phyloP scores from a whole-genome alignment of 2,113 vertebrate species.

The Donacobius atricapilla region DNA sequence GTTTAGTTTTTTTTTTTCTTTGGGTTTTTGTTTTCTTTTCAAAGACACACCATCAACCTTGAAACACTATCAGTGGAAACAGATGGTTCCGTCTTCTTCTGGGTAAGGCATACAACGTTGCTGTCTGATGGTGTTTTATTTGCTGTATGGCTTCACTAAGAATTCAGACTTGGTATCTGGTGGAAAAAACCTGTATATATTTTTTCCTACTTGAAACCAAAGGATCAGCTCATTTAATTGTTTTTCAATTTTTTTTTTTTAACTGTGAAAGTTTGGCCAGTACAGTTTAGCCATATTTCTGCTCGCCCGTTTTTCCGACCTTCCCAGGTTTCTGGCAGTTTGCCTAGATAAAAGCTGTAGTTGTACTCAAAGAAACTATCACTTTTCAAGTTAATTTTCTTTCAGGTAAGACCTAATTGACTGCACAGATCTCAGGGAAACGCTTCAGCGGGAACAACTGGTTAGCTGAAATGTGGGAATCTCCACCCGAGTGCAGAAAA shows the following conservation, averaged over 20 bases:
- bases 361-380: not conserved
- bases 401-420: not conserved
- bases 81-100: not conserved
- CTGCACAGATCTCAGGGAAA: not conserved
- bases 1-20: not conserved
- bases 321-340: not conserved
- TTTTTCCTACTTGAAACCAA: not conserved
- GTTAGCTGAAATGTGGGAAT: not conserved
- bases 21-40: not conserved
- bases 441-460: not conserved
- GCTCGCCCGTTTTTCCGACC: not conserved
- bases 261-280: not conserved
- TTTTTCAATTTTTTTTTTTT: too few relatives aligned
- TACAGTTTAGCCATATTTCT: not conserved
- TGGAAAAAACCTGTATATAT: not conserved
- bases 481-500: not conserved
- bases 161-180: not conserved
- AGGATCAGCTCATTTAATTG: rapidly evolving
- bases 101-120: not conserved
- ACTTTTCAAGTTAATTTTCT: not conserved
- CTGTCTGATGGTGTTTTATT: not conserved
- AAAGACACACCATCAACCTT: not conserved
- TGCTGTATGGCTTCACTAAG: not conserved
- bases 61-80: not conserved
- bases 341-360: not conserved